Evolutionary conservation across 1,140 invertebrate genomes (phyloP).

Genomic region (Tetraneura akinire): DNA sequence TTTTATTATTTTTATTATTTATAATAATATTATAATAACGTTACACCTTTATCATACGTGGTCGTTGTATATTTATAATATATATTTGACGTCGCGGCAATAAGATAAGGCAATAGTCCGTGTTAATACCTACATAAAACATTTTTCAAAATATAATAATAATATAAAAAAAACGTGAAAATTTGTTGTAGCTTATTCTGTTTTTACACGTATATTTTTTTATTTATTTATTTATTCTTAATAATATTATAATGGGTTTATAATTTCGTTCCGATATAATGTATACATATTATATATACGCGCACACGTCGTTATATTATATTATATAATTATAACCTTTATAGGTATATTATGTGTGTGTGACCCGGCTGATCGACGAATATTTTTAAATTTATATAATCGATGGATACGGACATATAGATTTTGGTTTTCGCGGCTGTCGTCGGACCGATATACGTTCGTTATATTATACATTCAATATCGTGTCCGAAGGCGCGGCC

Average conservation of each 20-base stretch:
- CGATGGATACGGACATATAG: not conserved
- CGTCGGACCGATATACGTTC: not conserved
- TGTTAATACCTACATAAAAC: conserved; percentile 49
- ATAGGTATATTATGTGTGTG: not conserved
- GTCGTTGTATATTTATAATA: no score
- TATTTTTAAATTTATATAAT: conserved; percentile 36
- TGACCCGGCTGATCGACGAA: not conserved
- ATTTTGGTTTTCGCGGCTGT: conserved; percentile 7
- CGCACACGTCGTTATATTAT: no score
- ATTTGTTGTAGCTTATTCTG: conserved; percentile 32
- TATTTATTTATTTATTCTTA: not conserved
- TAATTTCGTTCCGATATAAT: not conserved
- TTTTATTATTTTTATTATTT: no score
- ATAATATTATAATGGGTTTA: conserved; percentile 15
- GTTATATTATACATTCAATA: not conserved
- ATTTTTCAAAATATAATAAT: conserved; percentile 46
- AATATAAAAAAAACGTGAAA: no score
- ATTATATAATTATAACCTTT: no score
- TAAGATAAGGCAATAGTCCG: conserved; percentile 23
- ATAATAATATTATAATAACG: not conserved
- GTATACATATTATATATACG: not conserved
- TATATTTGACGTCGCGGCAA: no score
- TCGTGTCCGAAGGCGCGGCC: conserved; percentile 25
- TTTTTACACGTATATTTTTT: conserved; percentile 11
- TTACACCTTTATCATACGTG: not conserved